Base-by-base conservation (phyloP, 2,113 vertebrate genomes). In the Murina feae region DNA sequence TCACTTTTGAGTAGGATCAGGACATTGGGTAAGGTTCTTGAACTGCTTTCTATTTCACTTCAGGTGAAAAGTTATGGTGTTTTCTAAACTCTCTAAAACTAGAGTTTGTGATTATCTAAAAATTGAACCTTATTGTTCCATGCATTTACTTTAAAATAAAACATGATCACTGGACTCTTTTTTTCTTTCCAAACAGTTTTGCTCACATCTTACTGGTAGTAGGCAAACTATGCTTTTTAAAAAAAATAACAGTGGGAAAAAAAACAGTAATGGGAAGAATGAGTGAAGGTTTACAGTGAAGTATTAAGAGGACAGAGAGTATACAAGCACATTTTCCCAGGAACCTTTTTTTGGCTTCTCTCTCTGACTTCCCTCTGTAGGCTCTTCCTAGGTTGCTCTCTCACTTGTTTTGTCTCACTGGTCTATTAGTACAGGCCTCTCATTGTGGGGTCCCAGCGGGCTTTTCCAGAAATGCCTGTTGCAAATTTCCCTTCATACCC, bases 61-160 rank as follows among this genome's bases (percentile, higher is more conserved):
- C 72, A 82, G 47, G 82, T 86, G 32, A 55, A 85, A 86, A 47
- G 47, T 86, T 93, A 49, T 0, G 3, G 25, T 93, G 39, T 78
- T 82, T 37, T 82, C 17, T 4, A 25, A 39, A 30, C 13, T 82
- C 58, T 71, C 44, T 83, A 10, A 66, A 68, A 25, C 37, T 55
- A 58, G 32, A 89, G 17, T 82, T 82, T 37, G 47, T 75, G 32
- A 37, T 89, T 86, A 65, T 75, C 37, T 89, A 83, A 89, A 35
- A 75, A 32, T 53, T 18, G 37, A 89, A 68, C 58, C n/a, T 72
- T 87, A 28, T 35, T 55, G 35, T 84, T 92, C 9, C 13, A 63
- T 47, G 12, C 71, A 53, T 78, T 88, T 78, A 35, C 71, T 92
- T 88, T 69, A 60, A 90, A 94, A 71, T 86, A 65, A 85, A 65